Base-by-base conservation (phyloP, 1,140 invertebrate genomes). In the Magallana ariakensis region DNA sequence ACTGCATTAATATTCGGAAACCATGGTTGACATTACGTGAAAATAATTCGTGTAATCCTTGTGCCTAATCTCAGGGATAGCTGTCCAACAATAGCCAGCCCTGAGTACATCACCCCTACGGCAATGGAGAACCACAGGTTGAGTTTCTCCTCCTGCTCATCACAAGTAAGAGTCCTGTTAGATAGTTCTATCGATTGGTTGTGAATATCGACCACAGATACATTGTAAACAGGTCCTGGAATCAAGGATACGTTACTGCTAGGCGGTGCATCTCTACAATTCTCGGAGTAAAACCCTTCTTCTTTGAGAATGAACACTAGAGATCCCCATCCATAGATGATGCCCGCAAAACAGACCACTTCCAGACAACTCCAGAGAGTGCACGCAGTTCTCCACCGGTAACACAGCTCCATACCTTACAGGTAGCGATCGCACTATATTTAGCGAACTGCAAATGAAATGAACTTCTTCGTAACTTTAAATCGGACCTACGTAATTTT, bases 111-210 rank as follows among this genome's bases (percentile, higher is more conserved):
- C 80, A 92, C 84, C 13, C 88, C 87, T 13, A 90, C 88, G 2
- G 88, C 90, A 55, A 93, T 89, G n/a, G 92, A 92, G 55, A 93
- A 93, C 84, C 90, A 92, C 16, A 93, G 83, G 46, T 88, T 88
- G 0, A 93, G 83, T 53, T 86, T 88, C 1, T 87, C 86, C 82
- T 93, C 91, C 80, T 91, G 90, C 10, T 83, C 90, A 13, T 60
- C n/a, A 82, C 92, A 92, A 19, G 60, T 7, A n/a, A 4, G 16
- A 26, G 58, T 62, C 46, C 19, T 22, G n/a, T 83, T 55, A 26
- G n/a, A 53, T 1, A 16, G 2, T 22, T 13, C 10, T 11, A 62
- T 82, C 33, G 54, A 75, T 75, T 26, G 19, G 19, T 84, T 53
- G 19, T 54, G 55, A 11, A 46, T 13, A 13, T 60, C 58, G 22